Percentiles rank a stretch among this genome's conserved stretches.
These are phyloP conservation scores for Protonemura montana DNA, from an alignment of 2,888 invertebrate species.

Conservation along the genomic window DNA sequence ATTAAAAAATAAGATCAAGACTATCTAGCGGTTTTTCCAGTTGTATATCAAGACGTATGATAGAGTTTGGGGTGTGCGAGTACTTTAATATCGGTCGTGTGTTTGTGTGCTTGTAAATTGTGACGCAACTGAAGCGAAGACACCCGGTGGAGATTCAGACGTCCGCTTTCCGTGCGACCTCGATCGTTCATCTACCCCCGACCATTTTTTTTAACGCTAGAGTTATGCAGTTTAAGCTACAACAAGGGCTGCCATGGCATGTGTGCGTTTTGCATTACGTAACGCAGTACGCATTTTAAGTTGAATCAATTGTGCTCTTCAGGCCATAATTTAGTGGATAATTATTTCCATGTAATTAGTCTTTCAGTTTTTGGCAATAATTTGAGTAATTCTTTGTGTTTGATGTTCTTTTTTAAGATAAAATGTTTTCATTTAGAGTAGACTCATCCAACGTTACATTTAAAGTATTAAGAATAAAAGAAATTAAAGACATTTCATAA, in stretches of 20 bases:
- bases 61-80: not conserved
- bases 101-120: constrained; percentile 7
- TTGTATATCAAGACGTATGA: not conserved
- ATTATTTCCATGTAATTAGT: not conserved
- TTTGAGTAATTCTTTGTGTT: not conserved
- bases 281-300: not conserved
- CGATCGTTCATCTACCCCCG: not conserved
- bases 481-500: constrained; percentile 31
- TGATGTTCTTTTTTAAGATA: not conserved
- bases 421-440: not conserved
- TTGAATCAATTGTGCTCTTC: not conserved
- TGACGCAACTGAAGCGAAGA: not conserved
- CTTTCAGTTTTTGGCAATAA: not conserved
- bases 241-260: not conserved
- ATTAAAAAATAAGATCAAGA: not conserved
- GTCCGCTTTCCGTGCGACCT: not conserved
- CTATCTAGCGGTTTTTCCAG: not conserved
- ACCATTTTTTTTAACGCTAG: not conserved
- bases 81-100: not conserved
- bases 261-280: not conserved
- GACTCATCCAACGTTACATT: constrained; percentile 28
- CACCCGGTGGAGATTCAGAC: not conserved
- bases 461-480: constrained; percentile 25
- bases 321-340: not conserved
- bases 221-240: not conserved